Conservation (phyloP, 2,888 invertebrate genomes). For the Toxonevra muliebris region DNA sequence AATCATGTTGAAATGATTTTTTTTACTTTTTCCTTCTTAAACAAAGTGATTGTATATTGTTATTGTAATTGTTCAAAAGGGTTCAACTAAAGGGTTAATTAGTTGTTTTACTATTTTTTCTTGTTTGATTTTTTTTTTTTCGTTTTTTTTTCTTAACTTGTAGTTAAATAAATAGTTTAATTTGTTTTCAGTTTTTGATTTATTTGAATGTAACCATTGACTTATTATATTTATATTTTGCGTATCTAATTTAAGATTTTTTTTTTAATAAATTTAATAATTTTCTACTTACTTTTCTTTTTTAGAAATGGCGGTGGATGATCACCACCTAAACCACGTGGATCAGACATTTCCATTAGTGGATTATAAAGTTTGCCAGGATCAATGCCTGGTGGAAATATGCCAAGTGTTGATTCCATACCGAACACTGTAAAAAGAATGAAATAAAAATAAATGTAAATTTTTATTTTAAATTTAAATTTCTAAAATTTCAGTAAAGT, state of each 20-base stretch:
- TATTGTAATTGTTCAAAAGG: conserved; percentile 22
- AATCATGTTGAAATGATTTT: conserved; percentile 52
- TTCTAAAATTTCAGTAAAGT: too few species aligned
- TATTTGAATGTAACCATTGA: conserved; percentile 15
- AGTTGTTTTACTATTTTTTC: conserved; percentile 45
- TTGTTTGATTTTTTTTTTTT: conserved; percentile 17
- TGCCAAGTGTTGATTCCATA: conserved; percentile 76
- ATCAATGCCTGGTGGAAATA: conserved; percentile 81
- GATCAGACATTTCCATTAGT: conserved; percentile 79
- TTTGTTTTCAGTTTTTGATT: conserved; percentile 30
- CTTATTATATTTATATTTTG: conserved; percentile 16
- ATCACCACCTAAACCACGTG: conserved; percentile 73
- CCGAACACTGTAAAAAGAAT: conserved; percentile 73
- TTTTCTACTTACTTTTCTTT: conserved; percentile 78
- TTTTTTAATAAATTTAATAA: neutral
- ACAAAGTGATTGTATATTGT: conserved; percentile 9
- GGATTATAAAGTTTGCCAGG: conserved; percentile 77
- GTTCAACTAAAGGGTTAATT: conserved; percentile 51
- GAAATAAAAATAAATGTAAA: neutral
- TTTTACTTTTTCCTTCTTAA: conserved; percentile 9
- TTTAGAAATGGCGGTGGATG: conserved; percentile 77
- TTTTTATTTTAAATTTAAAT: too few species aligned
- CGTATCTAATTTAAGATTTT: neutral
- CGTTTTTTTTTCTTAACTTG: neutral
- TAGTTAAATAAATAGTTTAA: conserved; percentile 13